Evolutionary conservation across 2,888 invertebrate species (phyloP), one percentile per base, ranked within the genome.

Genomic region (Leptopterna dolabrata): DNA sequence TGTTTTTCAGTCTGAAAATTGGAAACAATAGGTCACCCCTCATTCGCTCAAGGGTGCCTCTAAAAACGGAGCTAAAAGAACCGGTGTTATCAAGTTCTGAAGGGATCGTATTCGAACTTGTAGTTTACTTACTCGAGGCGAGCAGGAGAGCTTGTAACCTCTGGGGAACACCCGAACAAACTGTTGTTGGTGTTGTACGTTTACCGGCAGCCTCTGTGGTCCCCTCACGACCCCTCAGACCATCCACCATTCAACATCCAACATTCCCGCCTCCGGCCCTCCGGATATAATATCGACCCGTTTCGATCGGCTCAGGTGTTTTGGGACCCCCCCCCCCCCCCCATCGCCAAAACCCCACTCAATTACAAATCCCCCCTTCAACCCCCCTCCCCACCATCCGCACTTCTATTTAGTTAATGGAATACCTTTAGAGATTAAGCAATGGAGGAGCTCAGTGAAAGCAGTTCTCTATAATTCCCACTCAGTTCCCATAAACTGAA

Each of bases 381-480:
- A 9, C 55, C 1, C 19, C 55, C 55, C 30, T 41, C 24, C 45
- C 1, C 45, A 24, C 2, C 78, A 13, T 41, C 78, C 36, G 7
- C 36, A 36, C 36, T 36, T 7, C 78, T 45, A 78, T 78, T 78
- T 78, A 78, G 45, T 45, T 78, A 78, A 78, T 78, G 78, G 78
- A 78, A 78, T 45, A 43, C 78, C 45, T 78, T 14, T 27, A 45
- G 29, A 45, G 27, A 78, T 78, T 78, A 78, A 45, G 43, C 36
- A 36, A 36, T 36, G 36, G 63, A 13, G 24, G 24, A 63, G 24
- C 63, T 63, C 63, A 24, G 63, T n/a, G 63, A 63, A 24, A 24
- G 63, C 63, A 6, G 63, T 63, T 63, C 24, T 19, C 24, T 27
- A 7, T 24, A 24, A 63, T 24, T 24, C 24, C 63, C 63, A 19